These are phyloP conservation scores for Cabera pusaria DNA, from an alignment of 2,888 invertebrate genomes.

Conservation along the genomic window DNA sequence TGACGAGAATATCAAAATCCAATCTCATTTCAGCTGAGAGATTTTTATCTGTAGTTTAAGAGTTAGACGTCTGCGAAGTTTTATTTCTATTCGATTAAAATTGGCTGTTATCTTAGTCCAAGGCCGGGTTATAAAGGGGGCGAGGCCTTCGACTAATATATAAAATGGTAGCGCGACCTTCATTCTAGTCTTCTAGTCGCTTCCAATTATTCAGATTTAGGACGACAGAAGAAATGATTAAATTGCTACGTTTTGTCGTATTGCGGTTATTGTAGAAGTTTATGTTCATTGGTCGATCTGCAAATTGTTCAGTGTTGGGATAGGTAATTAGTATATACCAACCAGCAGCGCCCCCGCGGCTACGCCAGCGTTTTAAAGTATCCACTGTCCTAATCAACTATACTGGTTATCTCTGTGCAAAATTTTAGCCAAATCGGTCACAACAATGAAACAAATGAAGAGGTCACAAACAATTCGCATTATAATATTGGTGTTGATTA, in stretches of 20 bases:
- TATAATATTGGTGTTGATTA: no score
- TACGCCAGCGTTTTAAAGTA: no score
- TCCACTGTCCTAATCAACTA: no score
- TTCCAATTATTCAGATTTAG: constrained; percentile 23
- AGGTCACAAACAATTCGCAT: no score
- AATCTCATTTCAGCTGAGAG: constrained; percentile 7
- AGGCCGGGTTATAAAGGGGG: not conserved
- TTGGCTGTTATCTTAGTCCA: constrained; percentile 3
- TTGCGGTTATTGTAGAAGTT: no score
- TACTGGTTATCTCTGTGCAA: no score
- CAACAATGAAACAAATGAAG: no score
- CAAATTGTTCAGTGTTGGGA: no score
- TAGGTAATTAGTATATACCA: no score
- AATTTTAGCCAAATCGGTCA: no score
- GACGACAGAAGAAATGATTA: constrained; percentile 1
- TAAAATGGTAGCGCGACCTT: constrained; percentile 18
- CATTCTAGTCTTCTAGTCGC: constrained; percentile 8
- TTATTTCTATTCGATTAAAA: constrained; percentile 12
- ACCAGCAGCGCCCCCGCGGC: no score
- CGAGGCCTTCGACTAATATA: constrained; percentile 13
- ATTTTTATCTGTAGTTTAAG: constrained; percentile 1
- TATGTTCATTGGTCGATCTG: no score
- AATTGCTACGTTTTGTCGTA: not conserved
- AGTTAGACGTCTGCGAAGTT: constrained; percentile 9
- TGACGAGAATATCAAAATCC: not conserved